phyloP scores from a whole-genome alignment of 2,797 vertebrate genomes.

The Enteromius anoplus region DNA sequence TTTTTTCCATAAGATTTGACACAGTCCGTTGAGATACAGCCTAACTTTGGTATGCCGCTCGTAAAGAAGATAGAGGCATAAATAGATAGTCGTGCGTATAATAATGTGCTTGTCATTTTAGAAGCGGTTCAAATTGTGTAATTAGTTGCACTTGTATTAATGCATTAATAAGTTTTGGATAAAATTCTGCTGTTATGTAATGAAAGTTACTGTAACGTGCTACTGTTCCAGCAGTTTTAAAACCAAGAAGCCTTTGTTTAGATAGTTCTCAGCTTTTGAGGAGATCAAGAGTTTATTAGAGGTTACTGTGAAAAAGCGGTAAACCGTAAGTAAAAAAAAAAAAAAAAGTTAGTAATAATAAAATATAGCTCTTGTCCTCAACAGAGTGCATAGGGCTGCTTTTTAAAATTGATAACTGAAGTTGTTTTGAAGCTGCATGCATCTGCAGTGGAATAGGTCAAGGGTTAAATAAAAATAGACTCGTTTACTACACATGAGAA shows the following conservation, averaged over 20 bases:
- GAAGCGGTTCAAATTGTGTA: no score
- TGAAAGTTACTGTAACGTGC: no score
- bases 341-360: no score
- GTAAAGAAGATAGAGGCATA: no score
- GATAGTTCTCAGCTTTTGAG: no score
- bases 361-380: not conserved
- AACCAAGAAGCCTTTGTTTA: not conserved
- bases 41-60: not conserved
- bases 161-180: not conserved
- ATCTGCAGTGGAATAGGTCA: conserved; percentile 41
- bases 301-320: no score
- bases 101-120: not conserved
- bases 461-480: conserved; percentile 55
- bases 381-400: not conserved
- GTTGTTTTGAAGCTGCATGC: conserved; percentile 19
- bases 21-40: not conserved
- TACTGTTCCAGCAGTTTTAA: not conserved
- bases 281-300: no score
- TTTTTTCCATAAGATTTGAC: not conserved
- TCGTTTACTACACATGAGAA: conserved; percentile 12
- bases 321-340: not conserved
- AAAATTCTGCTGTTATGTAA: not conserved
- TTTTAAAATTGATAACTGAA: conserved; percentile 4
- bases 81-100: not conserved
- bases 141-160: no score